Evolutionary conservation across 1,140 invertebrate genomes (phyloP), one percentile per base, ranked within the genome.

Genomic region (Chrysopa pallens): DNA sequence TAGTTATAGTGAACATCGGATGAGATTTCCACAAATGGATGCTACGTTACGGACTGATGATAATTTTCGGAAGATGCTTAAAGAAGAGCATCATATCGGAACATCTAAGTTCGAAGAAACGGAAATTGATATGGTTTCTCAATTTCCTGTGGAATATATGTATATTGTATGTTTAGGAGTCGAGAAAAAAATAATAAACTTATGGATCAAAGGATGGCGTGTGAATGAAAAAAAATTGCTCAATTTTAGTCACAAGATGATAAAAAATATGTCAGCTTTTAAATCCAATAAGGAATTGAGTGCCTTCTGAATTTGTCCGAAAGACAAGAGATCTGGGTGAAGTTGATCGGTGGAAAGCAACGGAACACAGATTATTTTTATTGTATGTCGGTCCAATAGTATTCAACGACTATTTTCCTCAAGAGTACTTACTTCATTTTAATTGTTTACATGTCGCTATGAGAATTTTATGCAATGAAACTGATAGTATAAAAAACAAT

Each of bases 341-440:
- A 33, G 44, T 49, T n/a, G 45, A 50, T 33, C 38, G 46, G 13
- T 62, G 47, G 48, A 60, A 61, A 51, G 52, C 54, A 4, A 53
- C 54, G 7, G 54, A 62, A 47, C 52, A 52, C 29, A 42, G 49
- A 13, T 45, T 46, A 12, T 57, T 58, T 42, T 46, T 59, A 12
- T 39, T 55, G 23, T 60, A 59, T 39, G 41, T 42, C 29, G 52
- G 48, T 4, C 53, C 53, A 29, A 27, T 61, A 15, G 44, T 51
- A 17, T 49, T 61, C 4, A 43, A 42, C 29, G 37, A 43, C 1
- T 17, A 12, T 35, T n/a, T 40, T 6, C 17, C 39, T 36, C 8
- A 41, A 13, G 13, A 33, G 5, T 23, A 23, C 17, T 23, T 23
- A 5, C 17, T 23, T 23, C 17, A 23, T 23, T 23, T 3, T 5